Base-by-base conservation (phyloP, 2,888 invertebrate species). In the Yponomeuta malinellus region DNA sequence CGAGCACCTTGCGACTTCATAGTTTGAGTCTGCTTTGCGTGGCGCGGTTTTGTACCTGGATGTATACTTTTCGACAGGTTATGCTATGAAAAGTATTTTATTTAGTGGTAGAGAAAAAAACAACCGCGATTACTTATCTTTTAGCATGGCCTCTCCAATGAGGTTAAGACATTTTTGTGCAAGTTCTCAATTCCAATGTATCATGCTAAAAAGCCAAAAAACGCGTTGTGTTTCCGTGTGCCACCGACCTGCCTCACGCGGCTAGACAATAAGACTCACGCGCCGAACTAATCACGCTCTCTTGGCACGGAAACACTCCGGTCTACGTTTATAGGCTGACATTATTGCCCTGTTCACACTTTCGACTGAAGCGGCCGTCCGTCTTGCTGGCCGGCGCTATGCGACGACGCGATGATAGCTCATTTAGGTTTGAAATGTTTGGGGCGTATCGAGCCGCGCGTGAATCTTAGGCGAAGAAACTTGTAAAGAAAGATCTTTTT, bases 281-380 rank as follows among this genome's bases (percentile, higher is more conserved):
- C 63, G 63, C 33, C 65, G 31, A 65, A 65, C 65, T 31, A 65
- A 65, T 31, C 65, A 31, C 29, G 65, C 29, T 65, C 33, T 31
- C 65, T 65, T 65, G 65, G 65, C 65, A 65, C 65, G 65, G 33
- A 65, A 65, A 65, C 65, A 65, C n/a, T 65, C 31, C 65, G 65
- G 65, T 31, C 31, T 31, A 33, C 29, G 29, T 65, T 65, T 65
- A 65, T 65, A 65, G 65, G 31, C 31, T 33, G 33, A 31, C 65
- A 65, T 65, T 65, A 31, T 29, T 64, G 64, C 29, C 65, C 65
- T 65, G 65, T 65, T 65, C 65, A 65, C 65, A 65, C 65, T 65
- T 65, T 65, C 65, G 65, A 65, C 29, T 65, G 65, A 29, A 12
- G 52, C 52, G 52, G 15, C 15, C 52, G 52, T 15, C 52, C 52